Evolutionary conservation across 2,797 vertebrate species (phyloP), one percentile per base, ranked within the genome.

Genomic region (Tapera naevia): DNA sequence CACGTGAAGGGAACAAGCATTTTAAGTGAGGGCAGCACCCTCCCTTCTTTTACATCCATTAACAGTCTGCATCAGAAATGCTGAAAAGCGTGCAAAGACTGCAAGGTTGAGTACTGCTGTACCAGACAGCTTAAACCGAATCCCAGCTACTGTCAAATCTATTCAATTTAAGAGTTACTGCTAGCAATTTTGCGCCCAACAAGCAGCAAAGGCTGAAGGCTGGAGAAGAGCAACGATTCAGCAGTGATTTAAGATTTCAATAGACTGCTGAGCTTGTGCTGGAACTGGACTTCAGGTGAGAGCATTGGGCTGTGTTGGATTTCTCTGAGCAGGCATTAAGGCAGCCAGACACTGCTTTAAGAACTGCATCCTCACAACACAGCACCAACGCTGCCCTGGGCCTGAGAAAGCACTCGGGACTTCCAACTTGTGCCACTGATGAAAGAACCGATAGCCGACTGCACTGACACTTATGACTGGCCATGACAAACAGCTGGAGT

Each of bases 81-180:
- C 45, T 83, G 80, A 71, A 64, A 78, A 79, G 66, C 3, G 0
- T 9, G n/a, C 51, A 35, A 62, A 65, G 80, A 45, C 54, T n/a
- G 53, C 66, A 65, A 86, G 70, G 80, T 21, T 57, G 76, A 78
- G 65, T 13, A 53, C 61, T 81, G 88, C 76, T 81, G n/a, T 10
- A 54, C 4, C 11, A 78, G 56, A 32, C 41, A 46, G 50, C 17
- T 48, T 7, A 94, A 41, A 69, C 50, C 23, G 22, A 69, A 51
- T 45, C 80, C 80, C 54, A 86, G 39, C 54, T 32, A n/a, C 74
- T 81, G 86, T 72, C 88, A 90, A 48, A 75, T 48, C 72, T n/a
- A 35, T 25, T 78, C 46, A 54, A 3, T 24, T 60, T 18, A 43
- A 58, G 30, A 75, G 70, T 15, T 81, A 33, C 25, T 5, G 1